Evolutionary conservation across 2,113 vertebrate species (phyloP).

Genomic region (Piprites chloris): DNA sequence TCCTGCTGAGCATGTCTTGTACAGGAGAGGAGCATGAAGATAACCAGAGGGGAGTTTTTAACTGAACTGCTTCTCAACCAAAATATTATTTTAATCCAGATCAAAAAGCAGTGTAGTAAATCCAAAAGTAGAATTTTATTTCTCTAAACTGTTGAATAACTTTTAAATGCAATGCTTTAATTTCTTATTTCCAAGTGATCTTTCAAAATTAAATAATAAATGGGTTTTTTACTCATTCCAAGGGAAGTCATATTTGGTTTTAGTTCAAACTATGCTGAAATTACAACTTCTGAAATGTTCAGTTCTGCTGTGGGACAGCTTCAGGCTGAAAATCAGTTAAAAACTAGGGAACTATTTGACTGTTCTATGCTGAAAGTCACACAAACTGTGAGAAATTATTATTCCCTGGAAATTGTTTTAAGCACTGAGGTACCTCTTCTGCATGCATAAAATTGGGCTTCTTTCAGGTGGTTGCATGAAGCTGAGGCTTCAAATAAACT

Average conservation of each 20-base stretch:
- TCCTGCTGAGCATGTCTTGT: background rate
- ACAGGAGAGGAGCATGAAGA: background rate
- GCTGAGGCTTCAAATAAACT: background rate
- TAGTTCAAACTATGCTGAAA: background rate
- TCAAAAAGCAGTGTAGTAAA: background rate
- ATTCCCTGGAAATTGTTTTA: background rate
- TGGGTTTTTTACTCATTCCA: background rate
- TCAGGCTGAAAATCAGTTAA: background rate
- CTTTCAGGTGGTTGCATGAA: background rate
- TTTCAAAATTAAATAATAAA: background rate
- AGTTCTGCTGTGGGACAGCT: background rate
- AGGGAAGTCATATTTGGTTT: background rate
- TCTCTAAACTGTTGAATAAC: background rate
- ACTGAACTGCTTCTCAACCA: background rate
- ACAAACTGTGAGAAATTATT: background rate
- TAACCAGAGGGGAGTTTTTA: background rate
- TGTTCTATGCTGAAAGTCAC: background rate
- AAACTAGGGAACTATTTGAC: background rate
- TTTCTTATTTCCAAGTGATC: background rate
- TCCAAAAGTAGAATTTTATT: background rate
- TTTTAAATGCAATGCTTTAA: background rate
- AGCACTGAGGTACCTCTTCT: background rate
- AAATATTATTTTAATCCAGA: background rate
- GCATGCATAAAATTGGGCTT: background rate
- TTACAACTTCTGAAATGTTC: background rate